These are phyloP conservation scores for Guaruba guarouba DNA, from an alignment of 2,113 vertebrate species.

Conservation along the genomic window DNA sequence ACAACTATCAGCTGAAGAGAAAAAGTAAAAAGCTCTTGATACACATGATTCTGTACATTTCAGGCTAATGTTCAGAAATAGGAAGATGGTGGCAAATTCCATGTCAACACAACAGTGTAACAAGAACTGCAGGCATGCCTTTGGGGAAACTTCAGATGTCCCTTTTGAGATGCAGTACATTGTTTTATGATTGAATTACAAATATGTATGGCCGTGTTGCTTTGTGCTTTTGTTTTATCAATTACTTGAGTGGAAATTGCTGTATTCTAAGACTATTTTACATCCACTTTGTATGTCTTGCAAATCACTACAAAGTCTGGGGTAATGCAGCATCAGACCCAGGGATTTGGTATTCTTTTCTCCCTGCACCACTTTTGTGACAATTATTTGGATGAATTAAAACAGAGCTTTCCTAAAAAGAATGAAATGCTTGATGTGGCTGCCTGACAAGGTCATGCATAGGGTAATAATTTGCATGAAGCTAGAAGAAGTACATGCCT, in stretches of 20 bases:
- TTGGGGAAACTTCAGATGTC: neutral
- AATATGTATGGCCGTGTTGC: neutral
- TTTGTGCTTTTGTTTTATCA: neutral
- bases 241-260: neutral
- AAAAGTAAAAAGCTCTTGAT: neutral
- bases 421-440: neutral
- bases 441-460: conserved; percentile 35
- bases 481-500: neutral
- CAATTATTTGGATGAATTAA: neutral
- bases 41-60: rapidly evolving
- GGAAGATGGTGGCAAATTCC: neutral
- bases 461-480: conserved; percentile 23
- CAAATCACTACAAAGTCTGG: neutral
- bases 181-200: neutral
- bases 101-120: neutral
- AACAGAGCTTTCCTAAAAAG: neutral
- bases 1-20: neutral
- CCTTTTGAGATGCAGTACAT: neutral
- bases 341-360: neutral
- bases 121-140: neutral
- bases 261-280: neutral
- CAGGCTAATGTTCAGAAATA: neutral
- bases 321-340: neutral
- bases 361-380: neutral
- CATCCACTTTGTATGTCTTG: neutral